Percentiles rank a stretch among this genome's conserved stretches.
phyloP scores from a whole-genome alignment of 2,113 vertebrate genomes.

The Corvus moneduloides region DNA sequence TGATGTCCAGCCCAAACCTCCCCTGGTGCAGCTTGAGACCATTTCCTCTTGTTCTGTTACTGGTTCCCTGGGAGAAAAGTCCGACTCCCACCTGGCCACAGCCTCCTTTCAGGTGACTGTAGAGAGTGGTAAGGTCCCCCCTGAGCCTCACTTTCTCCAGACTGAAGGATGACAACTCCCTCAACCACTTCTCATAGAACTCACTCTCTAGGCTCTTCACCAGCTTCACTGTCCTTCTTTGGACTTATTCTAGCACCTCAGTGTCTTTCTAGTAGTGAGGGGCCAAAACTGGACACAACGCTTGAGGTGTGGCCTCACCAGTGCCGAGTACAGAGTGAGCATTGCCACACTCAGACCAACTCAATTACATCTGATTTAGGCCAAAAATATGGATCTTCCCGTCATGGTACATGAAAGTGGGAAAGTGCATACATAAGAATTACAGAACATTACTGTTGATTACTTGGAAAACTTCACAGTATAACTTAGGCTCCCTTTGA shows the following conservation, averaged over 20 bases:
- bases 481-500: not conserved
- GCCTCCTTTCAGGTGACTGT: not conserved
- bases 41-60: not conserved
- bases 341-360: not conserved
- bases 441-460: not conserved
- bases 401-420: not conserved
- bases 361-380: not conserved
- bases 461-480: not conserved
- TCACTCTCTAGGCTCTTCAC: not conserved
- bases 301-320: not conserved
- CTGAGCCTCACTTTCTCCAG: not conserved
- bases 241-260: not conserved
- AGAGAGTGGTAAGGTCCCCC: not conserved
- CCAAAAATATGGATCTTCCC: rapidly evolving
- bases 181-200: not conserved
- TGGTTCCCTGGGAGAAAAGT: not conserved
- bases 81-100: no score
- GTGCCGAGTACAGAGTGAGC: not conserved
- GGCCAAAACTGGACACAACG: not conserved
- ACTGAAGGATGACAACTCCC: not conserved
- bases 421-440: not conserved
- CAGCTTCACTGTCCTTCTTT: not conserved
- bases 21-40: not conserved
- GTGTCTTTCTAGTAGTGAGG: not conserved
- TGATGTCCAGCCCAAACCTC: not conserved